These are phyloP conservation scores for Dermatemys mawii DNA, from an alignment of 2,113 vertebrate genomes.

Conservation along the genomic window DNA sequence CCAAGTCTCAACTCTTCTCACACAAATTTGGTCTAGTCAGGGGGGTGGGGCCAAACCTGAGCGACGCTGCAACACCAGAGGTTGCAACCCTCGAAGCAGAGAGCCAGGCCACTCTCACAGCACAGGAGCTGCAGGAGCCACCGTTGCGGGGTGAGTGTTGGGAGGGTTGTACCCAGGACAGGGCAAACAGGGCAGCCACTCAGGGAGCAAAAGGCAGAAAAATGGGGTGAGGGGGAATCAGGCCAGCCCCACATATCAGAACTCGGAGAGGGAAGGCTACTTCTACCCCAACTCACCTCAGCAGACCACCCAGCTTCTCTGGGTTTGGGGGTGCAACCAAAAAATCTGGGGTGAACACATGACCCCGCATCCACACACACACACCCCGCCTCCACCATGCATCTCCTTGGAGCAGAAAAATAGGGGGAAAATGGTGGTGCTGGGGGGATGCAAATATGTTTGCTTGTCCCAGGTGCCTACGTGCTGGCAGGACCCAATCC, in stretches of 20 bases:
- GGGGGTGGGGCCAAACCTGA: not conserved
- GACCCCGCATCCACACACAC: no score
- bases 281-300: not conserved
- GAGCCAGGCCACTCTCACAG: not conserved
- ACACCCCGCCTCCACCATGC: no score
- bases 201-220: not conserved
- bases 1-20: not conserved
- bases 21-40: not conserved
- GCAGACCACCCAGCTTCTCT: not conserved
- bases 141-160: not conserved
- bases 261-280: not conserved
- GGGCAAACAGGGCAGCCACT: not conserved
- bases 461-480: not conserved
- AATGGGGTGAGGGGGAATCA: fast-evolving
- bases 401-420: not conserved
- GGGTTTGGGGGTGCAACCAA: not conserved
- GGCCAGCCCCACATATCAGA: not conserved
- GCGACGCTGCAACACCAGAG: not conserved
- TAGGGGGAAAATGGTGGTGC: not conserved
- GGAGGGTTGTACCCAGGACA: not conserved
- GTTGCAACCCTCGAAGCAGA: not conserved
- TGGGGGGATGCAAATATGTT: not conserved
- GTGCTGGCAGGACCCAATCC: not conserved
- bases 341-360: not conserved
- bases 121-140: not conserved